Evolutionary conservation across 2,888 invertebrate species (phyloP).

Genomic region (Sympetrum striolatum): DNA sequence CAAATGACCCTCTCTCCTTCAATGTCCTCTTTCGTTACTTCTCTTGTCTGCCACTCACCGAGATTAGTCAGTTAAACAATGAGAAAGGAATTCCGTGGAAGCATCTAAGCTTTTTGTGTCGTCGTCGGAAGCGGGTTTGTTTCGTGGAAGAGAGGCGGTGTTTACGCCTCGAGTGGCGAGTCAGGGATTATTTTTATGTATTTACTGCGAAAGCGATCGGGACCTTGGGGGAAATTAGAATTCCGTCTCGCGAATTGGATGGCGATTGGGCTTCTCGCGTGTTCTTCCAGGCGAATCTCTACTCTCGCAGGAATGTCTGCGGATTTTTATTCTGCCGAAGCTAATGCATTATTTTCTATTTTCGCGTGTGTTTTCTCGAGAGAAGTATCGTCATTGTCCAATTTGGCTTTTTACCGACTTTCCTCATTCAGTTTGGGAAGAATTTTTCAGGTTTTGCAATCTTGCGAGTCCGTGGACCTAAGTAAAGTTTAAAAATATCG

Average conservation of each 20-base stretch:
- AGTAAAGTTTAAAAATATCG: no score
- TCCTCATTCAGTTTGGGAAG: no score
- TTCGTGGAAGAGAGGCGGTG: neutral
- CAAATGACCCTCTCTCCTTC: no score
- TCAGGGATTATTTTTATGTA: neutral
- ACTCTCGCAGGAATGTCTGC: no score
- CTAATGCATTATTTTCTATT: no score
- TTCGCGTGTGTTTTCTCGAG: no score
- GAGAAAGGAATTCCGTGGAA: neutral
- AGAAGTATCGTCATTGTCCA: no score
- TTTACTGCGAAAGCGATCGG: neutral
- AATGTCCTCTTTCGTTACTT: neutral
- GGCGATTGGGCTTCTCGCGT: neutral
- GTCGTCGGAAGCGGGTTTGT: neutral
- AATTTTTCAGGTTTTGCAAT: no score
- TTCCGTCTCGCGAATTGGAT: neutral
- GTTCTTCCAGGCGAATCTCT: neutral
- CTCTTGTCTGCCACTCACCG: neutral
- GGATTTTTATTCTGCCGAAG: no score
- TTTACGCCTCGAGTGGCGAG: no score
- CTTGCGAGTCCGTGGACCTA: no score
- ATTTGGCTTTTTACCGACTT: no score
- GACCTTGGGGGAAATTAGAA: neutral
- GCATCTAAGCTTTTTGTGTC: neutral
- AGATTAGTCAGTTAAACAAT: slow-evolving; percentile 23